Evolutionary conservation across 2,113 vertebrate species (phyloP).

Genomic region (Cromileptes altivelis): DNA sequence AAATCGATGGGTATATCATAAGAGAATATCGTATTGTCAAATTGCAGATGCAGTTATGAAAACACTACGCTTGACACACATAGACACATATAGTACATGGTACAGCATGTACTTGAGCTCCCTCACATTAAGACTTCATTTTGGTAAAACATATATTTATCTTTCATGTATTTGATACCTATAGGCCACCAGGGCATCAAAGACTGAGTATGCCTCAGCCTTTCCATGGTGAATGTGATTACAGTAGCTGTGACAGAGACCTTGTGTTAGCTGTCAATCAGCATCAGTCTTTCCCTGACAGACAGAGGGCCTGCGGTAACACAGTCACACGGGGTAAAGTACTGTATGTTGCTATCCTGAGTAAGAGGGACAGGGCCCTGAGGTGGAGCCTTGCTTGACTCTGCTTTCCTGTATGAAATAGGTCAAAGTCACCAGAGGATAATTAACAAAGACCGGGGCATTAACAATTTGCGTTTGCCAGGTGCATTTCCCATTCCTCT

Average conservation of each 20-base stretch:
- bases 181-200: slow-evolving; percentile 52
- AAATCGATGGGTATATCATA: background rate
- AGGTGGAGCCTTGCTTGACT: slow-evolving; percentile 5
- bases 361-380: slow-evolving; percentile 38
- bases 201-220: slow-evolving; percentile 40
- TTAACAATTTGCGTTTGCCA: background rate
- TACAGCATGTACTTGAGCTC: background rate
- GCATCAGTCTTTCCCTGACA: slow-evolving; percentile 63
- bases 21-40: background rate
- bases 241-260: slow-evolving; percentile 69
- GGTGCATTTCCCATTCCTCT: background rate
- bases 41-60: background rate
- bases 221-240: slow-evolving; percentile 64
- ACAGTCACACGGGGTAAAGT: slow-evolving; percentile 46
- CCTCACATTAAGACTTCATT: slow-evolving; percentile 14
- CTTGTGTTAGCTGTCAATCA: slow-evolving; percentile 80
- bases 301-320: slow-evolving; percentile 48
- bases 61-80: background rate
- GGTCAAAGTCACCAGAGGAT: slow-evolving; percentile 39
- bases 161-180: slow-evolving; percentile 33
- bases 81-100: background rate
- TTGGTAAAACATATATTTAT: slow-evolving; percentile 11
- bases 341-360: slow-evolving; percentile 34
- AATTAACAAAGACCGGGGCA: slow-evolving; percentile 6
- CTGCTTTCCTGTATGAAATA: slow-evolving; percentile 3